Evolutionary conservation across 2,113 vertebrate genomes (phyloP).

Genomic region (Castor canadensis): DNA sequence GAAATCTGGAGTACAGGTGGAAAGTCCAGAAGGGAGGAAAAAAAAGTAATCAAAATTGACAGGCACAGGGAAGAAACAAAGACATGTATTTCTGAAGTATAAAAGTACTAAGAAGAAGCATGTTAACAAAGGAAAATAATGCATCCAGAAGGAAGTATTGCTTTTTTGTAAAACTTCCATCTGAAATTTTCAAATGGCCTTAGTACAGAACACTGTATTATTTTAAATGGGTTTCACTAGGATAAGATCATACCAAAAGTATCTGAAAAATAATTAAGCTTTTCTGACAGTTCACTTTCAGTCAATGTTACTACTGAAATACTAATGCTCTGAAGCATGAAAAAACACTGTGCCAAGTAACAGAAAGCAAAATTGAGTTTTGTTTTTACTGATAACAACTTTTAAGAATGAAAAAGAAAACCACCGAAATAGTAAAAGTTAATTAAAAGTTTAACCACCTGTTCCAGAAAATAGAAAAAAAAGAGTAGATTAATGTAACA

Average conservation of each 20-base stretch:
- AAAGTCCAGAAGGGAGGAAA: slow-evolving; percentile 79
- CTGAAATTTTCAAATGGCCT: slow-evolving; percentile 47
- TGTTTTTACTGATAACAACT: slow-evolving; percentile 73
- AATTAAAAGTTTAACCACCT: slow-evolving; percentile 76
- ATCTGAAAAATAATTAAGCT: slow-evolving; percentile 75
- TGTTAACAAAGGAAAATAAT: slow-evolving; percentile 16
- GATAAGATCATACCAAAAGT: slow-evolving; percentile 66
- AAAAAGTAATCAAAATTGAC: slow-evolving; percentile 74
- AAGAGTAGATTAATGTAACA: slow-evolving; percentile 41
- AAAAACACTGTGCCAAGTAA: slow-evolving; percentile 64
- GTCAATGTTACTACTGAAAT: slow-evolving; percentile 68
- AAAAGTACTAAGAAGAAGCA: slow-evolving; percentile 46
- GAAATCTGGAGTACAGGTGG: slow-evolving; percentile 86
- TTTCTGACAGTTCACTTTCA: slow-evolving; percentile 73
- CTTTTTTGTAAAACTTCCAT: background rate
- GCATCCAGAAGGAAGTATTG: background rate
- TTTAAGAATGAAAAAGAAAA: slow-evolving; percentile 77
- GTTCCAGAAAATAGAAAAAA: slow-evolving; percentile 52
- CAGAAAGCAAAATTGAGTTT: slow-evolving; percentile 45
- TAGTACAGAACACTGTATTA: slow-evolving; percentile 52
- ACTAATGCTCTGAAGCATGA: slow-evolving; percentile 73
- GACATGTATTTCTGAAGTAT: background rate
- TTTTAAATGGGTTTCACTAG: slow-evolving; percentile 67
- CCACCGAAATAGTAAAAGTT: slow-evolving; percentile 60
- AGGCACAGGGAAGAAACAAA: slow-evolving; percentile 46